Evolutionary conservation across 2,113 vertebrate species (phyloP), one percentile per base, ranked within the genome.

Genomic region (Ranitomeya imitator): DNA sequence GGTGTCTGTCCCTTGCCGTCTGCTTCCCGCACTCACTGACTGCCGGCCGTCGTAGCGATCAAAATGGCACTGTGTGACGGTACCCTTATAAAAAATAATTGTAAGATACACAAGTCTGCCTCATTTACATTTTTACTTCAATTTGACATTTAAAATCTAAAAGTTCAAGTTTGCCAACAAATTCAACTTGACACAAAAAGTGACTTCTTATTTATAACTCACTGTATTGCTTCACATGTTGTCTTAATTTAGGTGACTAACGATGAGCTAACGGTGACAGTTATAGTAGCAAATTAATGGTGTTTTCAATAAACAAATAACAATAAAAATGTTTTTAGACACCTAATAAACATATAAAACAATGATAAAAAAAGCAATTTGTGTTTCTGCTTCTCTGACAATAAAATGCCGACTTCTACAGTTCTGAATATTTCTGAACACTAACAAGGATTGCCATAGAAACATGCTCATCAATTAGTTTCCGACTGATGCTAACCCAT

Each of bases 381-480:
- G n/a, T 54, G 23, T 60, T 79, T 37, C 51, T 54, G 37, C 37
- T 31, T 67, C 45, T 63, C 4, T 57, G 77, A 80, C 14, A 71
- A 80, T 71, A 80, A 89, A 90, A 89, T 2, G 9, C 2, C 2
- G 3, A 4, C 45, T 88, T 88, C 14, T 65, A 80, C 90, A 92
- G 90, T 87, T 90, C 91, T 94, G 90, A 94, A 85, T 93, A 90
- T 92, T 94, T 94, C 88, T 92, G 90, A 88, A 85, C 92, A 91
- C 92, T 93, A 93, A 92, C 90, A 90, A 90, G 89, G 79, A 95
- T 95, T 94, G 86, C 93, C 92, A 95, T 93, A 93, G 93, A 93
- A 96, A 95, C 94, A 91, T 88, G 74, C 88, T 93, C 92, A 92
- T 90, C 90, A 92, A 94, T 95, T 95, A 95, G 91, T 92, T 88